Conservation (phyloP, 1,140 invertebrate genomes). For the Pinna nobilis region DNA sequence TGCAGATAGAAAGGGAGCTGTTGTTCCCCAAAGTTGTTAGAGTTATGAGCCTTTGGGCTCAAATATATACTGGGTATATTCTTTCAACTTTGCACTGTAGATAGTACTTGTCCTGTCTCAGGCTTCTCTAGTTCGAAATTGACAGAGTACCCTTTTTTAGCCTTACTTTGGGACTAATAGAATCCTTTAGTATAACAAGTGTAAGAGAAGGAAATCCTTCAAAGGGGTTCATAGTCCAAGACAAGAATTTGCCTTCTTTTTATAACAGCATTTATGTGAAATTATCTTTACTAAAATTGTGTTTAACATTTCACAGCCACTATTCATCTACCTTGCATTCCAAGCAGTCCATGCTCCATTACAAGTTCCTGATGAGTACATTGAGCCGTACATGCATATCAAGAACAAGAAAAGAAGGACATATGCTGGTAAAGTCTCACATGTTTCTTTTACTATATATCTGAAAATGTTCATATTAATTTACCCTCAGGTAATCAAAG, state of each 20-base stretch:
- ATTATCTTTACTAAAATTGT: neutral
- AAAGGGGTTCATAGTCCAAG: neutral
- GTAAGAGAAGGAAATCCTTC: conserved; percentile 46
- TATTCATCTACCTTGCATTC: conserved; percentile 70
- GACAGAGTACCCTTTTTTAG: too few relatives aligned
- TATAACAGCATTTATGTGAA: conserved; percentile 31
- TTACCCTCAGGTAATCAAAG: too few relatives aligned
- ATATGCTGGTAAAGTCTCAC: conserved; percentile 59
- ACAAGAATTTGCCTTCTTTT: neutral
- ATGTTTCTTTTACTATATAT: too few relatives aligned
- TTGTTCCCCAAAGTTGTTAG: too few relatives aligned
- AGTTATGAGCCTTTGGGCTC: too few relatives aligned
- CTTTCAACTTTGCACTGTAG: too few relatives aligned
- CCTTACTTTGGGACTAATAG: neutral
- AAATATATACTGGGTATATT: too few relatives aligned
- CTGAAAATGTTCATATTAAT: too few relatives aligned
- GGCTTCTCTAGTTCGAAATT: too few relatives aligned
- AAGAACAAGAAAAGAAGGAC: conserved; percentile 66
- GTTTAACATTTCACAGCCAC: conserved; percentile 50
- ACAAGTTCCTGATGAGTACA: conserved; percentile 69
- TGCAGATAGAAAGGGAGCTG: too few relatives aligned
- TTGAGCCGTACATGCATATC: conserved; percentile 63
- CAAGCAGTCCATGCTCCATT: conserved; percentile 67
- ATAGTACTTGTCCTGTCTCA: too few relatives aligned
- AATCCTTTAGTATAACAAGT: conserved; percentile 27